Evolutionary conservation across 2,888 invertebrate species (phyloP).

Genomic region (Gibbula magus): DNA sequence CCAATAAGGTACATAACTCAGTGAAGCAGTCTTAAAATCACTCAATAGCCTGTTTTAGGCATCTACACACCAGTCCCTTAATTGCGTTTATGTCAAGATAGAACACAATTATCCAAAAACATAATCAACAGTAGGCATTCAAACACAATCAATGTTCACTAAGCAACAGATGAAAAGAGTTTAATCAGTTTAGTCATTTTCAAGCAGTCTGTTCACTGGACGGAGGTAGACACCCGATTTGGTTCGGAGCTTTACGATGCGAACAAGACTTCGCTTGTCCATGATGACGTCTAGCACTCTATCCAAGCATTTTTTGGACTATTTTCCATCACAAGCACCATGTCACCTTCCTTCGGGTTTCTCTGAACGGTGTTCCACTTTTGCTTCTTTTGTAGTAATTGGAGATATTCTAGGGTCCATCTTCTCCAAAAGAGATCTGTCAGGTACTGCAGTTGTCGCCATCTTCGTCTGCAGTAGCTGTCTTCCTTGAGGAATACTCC

Average conservation of each 20-base stretch:
- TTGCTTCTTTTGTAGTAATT: conserved; percentile 29
- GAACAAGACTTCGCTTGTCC: conserved; percentile 12
- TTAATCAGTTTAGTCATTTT: background rate
- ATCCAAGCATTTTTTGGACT: conserved; percentile 12
- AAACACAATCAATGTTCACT: too few species aligned
- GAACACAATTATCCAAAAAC: too few species aligned
- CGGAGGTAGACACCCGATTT: background rate
- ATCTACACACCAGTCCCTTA: too few species aligned
- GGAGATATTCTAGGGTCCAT: conserved; percentile 33
- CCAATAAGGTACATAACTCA: too few species aligned
- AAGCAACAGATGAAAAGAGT: too few species aligned
- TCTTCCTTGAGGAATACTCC: conserved; percentile 35
- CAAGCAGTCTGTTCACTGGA: conserved; percentile 23
- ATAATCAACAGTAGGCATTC: too few species aligned
- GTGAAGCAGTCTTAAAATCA: too few species aligned
- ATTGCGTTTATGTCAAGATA: too few species aligned
- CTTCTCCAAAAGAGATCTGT: conserved; percentile 29
- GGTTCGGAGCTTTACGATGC: conserved; percentile 15
- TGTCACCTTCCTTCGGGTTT: background rate
- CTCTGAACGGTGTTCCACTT: conserved; percentile 25
- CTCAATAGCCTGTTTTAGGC: too few species aligned
- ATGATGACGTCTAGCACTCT: background rate
- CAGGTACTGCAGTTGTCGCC: conserved; percentile 40
- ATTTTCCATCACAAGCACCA: conserved; percentile 10
- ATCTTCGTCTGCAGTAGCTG: conserved; percentile 34